Conservation (phyloP, 1,140 invertebrate species). For the Penaeus vannamei region DNA sequence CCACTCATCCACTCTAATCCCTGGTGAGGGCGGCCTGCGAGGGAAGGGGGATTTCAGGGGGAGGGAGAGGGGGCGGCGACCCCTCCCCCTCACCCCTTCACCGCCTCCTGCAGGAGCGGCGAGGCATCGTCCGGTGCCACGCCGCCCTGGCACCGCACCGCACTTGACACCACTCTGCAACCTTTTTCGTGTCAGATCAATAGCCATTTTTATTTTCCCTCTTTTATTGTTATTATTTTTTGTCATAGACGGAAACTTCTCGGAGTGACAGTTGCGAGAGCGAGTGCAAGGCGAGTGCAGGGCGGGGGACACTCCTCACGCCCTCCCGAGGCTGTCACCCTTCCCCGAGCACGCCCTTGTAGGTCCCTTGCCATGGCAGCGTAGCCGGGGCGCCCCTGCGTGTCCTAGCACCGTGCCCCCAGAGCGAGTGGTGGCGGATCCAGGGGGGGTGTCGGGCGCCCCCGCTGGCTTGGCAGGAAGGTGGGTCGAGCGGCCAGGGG, state of each 20-base stretch:
- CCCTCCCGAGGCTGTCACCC: too few relatives aligned
- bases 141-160: too few relatives aligned
- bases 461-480: not conserved
- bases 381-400: conserved; percentile 2
- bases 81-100: conserved; percentile 19
- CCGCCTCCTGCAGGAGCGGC: not conserved
- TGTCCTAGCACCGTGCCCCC: not conserved
- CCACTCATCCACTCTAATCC: conserved; percentile 42
- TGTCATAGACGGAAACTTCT: too few relatives aligned
- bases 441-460: not conserved
- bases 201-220: too few relatives aligned
- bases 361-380: not conserved
- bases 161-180: too few relatives aligned
- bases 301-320: too few relatives aligned
- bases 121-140: too few relatives aligned
- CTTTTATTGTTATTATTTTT: too few relatives aligned
- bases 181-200: too few relatives aligned
- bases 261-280: too few relatives aligned
- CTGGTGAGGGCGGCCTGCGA: conserved; percentile 21
- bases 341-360: too few relatives aligned
- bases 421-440: not conserved
- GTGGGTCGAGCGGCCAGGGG: not conserved
- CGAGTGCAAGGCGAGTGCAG: too few relatives aligned
- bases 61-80: conserved; percentile 2
- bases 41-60: not conserved